These are phyloP conservation scores for Papilio xuthus DNA, from an alignment of 1,140 invertebrate species.

Conservation along the genomic window DNA sequence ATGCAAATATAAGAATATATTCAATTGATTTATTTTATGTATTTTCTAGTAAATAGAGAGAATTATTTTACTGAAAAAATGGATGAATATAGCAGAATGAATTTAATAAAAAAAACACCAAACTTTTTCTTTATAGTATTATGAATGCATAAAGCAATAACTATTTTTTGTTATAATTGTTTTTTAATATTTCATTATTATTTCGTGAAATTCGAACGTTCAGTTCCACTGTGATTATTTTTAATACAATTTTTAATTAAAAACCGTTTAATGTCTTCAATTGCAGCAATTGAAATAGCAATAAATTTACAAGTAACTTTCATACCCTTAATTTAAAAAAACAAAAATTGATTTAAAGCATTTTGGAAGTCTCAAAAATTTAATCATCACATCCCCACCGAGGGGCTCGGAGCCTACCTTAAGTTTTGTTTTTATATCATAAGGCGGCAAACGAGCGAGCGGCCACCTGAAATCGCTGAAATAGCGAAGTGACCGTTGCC, in stretches of 20 bases:
- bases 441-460: too few species aligned
- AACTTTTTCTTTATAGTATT: background rate
- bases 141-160: constrained; percentile 11
- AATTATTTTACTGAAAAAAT: background rate
- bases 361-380: too few species aligned
- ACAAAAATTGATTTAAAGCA: background rate
- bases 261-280: background rate
- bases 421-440: too few species aligned
- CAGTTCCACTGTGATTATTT: constrained; percentile 7
- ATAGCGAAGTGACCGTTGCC: too few species aligned
- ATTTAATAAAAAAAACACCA: constrained; percentile 19
- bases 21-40: background rate
- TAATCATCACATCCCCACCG: too few species aligned
- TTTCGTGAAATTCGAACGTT: background rate
- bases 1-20: background rate
- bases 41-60: constrained; percentile 13
- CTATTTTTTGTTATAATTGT: background rate
- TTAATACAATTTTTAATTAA: background rate
- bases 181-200: background rate
- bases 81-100: background rate
- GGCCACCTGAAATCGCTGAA: too few species aligned
- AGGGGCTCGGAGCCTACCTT: too few species aligned
- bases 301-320: too few species aligned
- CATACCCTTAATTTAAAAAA: too few species aligned
- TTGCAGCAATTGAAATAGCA: background rate